Percentiles rank a stretch among this genome's conserved stretches.
phyloP scores from a whole-genome alignment of 2,797 vertebrate genomes.

The Psittacula derbiana region DNA sequence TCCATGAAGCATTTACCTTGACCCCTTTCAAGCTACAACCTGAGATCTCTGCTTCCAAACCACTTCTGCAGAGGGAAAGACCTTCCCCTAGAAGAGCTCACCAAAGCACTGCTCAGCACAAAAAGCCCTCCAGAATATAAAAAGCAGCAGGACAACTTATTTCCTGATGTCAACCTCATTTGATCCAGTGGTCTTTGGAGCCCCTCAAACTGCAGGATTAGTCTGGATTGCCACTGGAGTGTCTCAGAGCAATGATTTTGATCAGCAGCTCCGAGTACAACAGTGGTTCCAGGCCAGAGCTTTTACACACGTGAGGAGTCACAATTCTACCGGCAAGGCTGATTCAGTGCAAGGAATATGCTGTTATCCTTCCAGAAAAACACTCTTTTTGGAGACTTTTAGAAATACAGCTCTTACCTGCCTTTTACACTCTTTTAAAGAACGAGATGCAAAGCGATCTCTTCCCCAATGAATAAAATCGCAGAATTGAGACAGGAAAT shows the following conservation, averaged over 20 bases:
- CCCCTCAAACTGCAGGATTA: neutral
- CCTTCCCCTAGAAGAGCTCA: neutral
- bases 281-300: neutral
- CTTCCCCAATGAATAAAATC: conserved; percentile 54
- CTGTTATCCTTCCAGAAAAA: neutral
- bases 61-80: neutral
- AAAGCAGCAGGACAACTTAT: neutral
- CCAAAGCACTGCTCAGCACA: neutral
- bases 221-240: neutral
- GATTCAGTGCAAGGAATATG: neutral
- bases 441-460: neutral
- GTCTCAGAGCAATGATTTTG: neutral
- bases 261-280: neutral
- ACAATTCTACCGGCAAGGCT: neutral
- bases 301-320: neutral
- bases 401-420: conserved; percentile 34
- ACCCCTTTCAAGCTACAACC: neutral
- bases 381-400: neutral
- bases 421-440: conserved; percentile 49
- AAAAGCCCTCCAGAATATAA: neutral
- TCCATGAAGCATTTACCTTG: neutral
- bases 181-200: neutral
- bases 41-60: neutral
- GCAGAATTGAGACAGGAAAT: conserved; percentile 29
- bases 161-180: neutral